Evolutionary conservation across 2,797 vertebrate species (phyloP).

Genomic region (Lindbergichthys nudifrons): DNA sequence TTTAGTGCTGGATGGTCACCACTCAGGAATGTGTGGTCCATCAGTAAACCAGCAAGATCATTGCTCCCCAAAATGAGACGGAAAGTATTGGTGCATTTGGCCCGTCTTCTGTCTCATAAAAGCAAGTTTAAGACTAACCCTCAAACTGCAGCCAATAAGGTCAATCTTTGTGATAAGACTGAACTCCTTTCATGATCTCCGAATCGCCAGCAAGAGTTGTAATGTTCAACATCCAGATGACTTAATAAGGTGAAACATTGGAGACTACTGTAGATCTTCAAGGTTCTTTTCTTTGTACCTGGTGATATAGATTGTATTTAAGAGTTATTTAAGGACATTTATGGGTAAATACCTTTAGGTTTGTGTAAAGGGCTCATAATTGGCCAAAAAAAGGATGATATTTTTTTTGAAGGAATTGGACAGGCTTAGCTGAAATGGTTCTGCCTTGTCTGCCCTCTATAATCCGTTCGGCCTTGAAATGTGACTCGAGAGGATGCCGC

Average conservation of each 20-base stretch:
- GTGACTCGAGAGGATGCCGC: not conserved
- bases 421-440: not conserved
- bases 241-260: not conserved
- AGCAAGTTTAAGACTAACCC: not conserved
- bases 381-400: not conserved
- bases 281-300: not conserved
- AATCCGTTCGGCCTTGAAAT: not conserved
- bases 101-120: not conserved
- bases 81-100: not conserved
- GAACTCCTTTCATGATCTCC: not conserved
- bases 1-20: not conserved
- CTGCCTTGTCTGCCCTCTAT: not conserved
- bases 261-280: not conserved
- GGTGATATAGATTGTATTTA: not conserved
- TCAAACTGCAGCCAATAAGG: not conserved
- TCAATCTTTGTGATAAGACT: not conserved
- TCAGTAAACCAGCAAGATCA: not conserved
- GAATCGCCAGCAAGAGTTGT: not conserved
- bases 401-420: not conserved
- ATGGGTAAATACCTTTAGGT: not conserved
- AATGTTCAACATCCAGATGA: not conserved
- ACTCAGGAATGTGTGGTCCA: not conserved
- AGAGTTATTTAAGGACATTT: not conserved
- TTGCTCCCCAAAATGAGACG: not conserved
- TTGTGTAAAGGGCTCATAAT: not conserved